Evolutionary conservation across 2,797 vertebrate genomes (phyloP), one percentile per base, ranked within the genome.

Genomic region (Pterois miles): DNA sequence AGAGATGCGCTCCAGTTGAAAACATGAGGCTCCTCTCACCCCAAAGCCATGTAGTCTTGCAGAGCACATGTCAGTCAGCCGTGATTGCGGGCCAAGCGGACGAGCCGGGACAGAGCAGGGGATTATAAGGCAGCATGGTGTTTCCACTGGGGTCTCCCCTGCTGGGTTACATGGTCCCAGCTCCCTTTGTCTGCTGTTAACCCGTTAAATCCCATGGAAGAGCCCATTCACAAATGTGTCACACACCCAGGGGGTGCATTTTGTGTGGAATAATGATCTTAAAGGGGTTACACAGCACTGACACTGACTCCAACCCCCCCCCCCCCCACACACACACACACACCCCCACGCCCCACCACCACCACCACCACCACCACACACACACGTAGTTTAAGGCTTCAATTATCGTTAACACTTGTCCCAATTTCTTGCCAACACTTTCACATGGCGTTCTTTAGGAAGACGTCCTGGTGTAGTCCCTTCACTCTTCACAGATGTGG

Each of bases 161-260:
- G 93, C 94, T 93, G 94, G 83, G 95, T 88, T 91, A 95, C 95
- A 96, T 93, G 93, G 92, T 94, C 92, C 88, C 91, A 85, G 89
- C 88, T 94, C 92, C 93, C 93, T 95, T 96, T 96, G 95, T 96
- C 91, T 92, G 93, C 80, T 68, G 87, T 95, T 96, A 96, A 96
- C 95, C 95, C 94, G 88, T 96, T 95, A 96, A 96, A 95, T 95
- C 93, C 94, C 90, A 76, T 90, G 91, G 93, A 94, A 95, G 93
- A 92, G 89, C 76, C 93, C 91, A 95, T 95, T 96, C 93, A 96
- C 52, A 85, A 89, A 91, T 86, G 93, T 95, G 94, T 95, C 94
- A 95, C 92, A 94, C 91, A 90, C 94, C 94, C 93, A 87, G 63
- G 95, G 94, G 94, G 93, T 90, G 82, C 92, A 91, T 95, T 95